Evolutionary conservation across 2,113 vertebrate species (phyloP).

Genomic region (Girardinichthys multiradiatus): DNA sequence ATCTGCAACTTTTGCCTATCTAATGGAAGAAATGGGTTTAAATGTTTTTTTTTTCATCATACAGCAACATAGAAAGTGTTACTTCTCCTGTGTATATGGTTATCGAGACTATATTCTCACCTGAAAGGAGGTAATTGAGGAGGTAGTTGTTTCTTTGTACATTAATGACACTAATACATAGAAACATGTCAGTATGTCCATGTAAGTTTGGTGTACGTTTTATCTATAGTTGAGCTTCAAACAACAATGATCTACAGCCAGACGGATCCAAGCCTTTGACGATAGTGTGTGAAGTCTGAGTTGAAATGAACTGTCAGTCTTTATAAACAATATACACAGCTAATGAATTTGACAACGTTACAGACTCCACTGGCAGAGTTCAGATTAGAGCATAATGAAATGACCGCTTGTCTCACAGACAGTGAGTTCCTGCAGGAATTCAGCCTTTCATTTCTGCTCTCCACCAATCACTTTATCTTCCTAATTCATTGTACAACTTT

Average conservation of each 20-base stretch:
- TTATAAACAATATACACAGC: slow-evolving; percentile 14
- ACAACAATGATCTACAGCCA: background rate
- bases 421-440: slow-evolving; percentile 5
- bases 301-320: slow-evolving; percentile 6
- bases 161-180: background rate
- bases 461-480: background rate
- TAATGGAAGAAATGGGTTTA: background rate
- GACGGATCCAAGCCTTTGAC: background rate
- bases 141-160: background rate
- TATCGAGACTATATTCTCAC: background rate
- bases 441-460: slow-evolving; percentile 11
- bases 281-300: background rate
- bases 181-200: background rate
- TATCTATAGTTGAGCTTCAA: background rate
- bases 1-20: background rate
- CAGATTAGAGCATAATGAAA: slow-evolving; percentile 46
- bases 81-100: background rate
- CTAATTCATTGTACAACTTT: background rate
- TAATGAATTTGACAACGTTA: slow-evolving; percentile 34
- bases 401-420: slow-evolving; percentile 25
- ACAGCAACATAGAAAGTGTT: background rate
- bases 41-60: background rate
- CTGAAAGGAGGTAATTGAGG: background rate
- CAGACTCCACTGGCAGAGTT: slow-evolving; percentile 20
- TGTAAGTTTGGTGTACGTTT: background rate